Evolutionary conservation across 2,797 vertebrate species (phyloP), one percentile per base, ranked within the genome.

Genomic region (Sebastes matsubarae): DNA sequence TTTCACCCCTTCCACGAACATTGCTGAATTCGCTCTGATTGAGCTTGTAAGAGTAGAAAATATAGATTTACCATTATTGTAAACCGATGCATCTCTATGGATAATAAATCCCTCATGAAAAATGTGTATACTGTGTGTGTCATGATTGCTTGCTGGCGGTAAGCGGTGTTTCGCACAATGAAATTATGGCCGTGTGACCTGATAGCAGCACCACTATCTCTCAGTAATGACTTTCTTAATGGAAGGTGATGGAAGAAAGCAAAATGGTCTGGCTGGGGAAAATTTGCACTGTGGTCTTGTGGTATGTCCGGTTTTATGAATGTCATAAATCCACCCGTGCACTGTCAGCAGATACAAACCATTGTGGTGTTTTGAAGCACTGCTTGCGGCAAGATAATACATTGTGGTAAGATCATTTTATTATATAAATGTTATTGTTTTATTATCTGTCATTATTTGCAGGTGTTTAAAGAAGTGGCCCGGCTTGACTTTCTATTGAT

Each of bases 61-160:
- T 89, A 86, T 90, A 94, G 88, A 90, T 92, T 91, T 92, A 91
- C 85, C 87, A 74, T 93, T 84, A 92, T 87, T 95, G 94, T 95
- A 94, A 94, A 92, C 82, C 85, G 84, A 89, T 91, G 88, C 91
- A 94, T 93, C 91, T 92, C 90, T 93, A 91, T 93, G 81, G 91
- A 91, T 87, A 94, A 91, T 93, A 95, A 94, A 95, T 93, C 87
- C 87, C 84, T 92, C 85, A 90, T 92, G 88, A 87, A 92, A 87
- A 92, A 90, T 91, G 85, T 91, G 84, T 66, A 77, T 6, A 4
- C 22, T 55, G 58, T 72, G 0, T 64, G 38, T 65, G 58, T 79
- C 76, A 13, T 16, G 42, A 52, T 27, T 57, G 58, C 57, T 20
- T 20, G 1, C 42, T 46, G 20, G 34, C 29, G 24, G 25, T 58